phyloP scores from a whole-genome alignment of 2,113 vertebrate species.

The Glareola pratincola region DNA sequence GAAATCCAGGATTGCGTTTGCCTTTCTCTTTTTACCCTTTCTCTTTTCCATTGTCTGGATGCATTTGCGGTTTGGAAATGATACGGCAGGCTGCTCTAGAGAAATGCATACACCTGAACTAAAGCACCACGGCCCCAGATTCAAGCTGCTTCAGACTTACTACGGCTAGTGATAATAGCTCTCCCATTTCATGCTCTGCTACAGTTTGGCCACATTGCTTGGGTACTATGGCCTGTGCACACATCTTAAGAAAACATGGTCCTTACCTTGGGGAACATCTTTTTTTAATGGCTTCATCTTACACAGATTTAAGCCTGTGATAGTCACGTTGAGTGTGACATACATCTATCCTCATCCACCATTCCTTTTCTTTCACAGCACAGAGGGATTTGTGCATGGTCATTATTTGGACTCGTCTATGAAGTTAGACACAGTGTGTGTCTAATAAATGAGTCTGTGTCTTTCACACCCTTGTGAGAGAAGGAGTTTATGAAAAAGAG shows the following conservation, averaged over 20 bases:
- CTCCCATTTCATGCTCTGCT: background rate
- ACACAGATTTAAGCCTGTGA: background rate
- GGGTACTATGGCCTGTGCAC: background rate
- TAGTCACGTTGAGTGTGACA: background rate
- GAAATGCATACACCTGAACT: background rate
- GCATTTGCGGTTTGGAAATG: background rate
- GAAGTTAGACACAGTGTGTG: background rate
- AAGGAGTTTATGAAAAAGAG: background rate
- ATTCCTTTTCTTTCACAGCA: background rate
- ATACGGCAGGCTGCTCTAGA: background rate
- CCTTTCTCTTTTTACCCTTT: background rate
- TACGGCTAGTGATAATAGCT: background rate
- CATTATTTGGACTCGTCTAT: background rate
- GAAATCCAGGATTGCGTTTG: background rate
- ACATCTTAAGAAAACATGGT: rapidly evolving
- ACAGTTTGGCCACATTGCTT: background rate
- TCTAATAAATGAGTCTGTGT: background rate
- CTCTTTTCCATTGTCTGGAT: background rate
- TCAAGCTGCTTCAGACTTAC: background rate
- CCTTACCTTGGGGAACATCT: background rate
- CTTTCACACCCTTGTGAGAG: background rate
- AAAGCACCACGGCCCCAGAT: background rate
- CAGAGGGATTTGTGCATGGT: background rate
- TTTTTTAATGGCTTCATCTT: background rate
- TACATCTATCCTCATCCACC: background rate